Evolutionary conservation across 1,140 invertebrate species (phyloP).

Genomic region (Listronotus bonariensis): DNA sequence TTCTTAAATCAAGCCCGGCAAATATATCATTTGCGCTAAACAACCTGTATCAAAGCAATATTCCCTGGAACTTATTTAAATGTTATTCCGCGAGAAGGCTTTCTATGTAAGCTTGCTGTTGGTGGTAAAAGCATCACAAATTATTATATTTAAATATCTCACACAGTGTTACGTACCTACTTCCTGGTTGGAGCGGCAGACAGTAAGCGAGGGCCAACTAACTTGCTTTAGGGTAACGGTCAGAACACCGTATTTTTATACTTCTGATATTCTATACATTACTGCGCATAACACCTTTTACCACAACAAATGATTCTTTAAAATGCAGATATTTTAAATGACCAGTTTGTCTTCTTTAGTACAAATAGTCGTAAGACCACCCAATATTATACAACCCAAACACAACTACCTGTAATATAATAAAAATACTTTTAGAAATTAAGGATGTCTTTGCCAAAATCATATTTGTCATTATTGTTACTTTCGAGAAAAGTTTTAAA

Average conservation of each 20-base stretch:
- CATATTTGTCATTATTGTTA: too few relatives aligned
- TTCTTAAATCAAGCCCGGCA: conserved; percentile 14
- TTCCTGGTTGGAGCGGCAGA: conserved; percentile 28
- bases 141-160: conserved; percentile 34
- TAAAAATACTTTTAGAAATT: too few relatives aligned
- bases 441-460: too few relatives aligned
- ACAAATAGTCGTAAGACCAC: too few relatives aligned
- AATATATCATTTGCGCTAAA: conserved; percentile 24
- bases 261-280: background rate
- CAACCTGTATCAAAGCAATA: conserved; percentile 21
- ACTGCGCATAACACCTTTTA: background rate
- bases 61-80: conserved; percentile 27
- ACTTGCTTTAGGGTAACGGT: conserved; percentile 19
- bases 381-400: too few relatives aligned
- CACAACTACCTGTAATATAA: too few relatives aligned
- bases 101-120: conserved; percentile 27
- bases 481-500: too few relatives aligned
- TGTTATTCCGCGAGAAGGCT: conserved; percentile 20
- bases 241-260: conserved; percentile 14
- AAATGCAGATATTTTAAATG: background rate
- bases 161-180: conserved; percentile 21
- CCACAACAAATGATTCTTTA: conserved; percentile 1
- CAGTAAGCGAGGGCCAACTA: conserved; percentile 22
- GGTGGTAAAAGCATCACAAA: conserved; percentile 30
- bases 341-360: background rate